Percentiles rank a stretch among this genome's conserved stretches.
Evolutionary conservation across 2,113 vertebrate species (phyloP).

Genomic region (Pelmatolapia mariae): DNA sequence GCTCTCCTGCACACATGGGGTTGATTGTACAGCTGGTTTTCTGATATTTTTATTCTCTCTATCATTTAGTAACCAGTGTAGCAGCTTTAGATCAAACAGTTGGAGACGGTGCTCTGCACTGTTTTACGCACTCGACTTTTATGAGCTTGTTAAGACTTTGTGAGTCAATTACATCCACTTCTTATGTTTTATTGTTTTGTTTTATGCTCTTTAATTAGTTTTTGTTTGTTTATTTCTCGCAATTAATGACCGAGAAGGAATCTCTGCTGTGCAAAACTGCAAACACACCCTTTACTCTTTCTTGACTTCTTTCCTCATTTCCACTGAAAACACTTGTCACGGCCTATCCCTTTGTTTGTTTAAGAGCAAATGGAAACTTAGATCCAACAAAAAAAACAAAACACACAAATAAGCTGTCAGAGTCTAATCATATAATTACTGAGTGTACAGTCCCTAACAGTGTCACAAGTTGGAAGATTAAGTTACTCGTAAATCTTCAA

Average conservation of each 20-base stretch:
- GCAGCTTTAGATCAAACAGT: neutral
- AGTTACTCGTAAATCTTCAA: neutral
- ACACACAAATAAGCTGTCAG: neutral
- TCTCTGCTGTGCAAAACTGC: neutral
- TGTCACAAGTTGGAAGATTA: neutral
- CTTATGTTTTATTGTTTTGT: neutral
- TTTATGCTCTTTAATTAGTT: neutral
- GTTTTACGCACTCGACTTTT: neutral
- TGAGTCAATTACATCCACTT: neutral
- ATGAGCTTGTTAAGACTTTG: conserved; percentile 2
- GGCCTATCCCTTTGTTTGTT: conserved; percentile 13
- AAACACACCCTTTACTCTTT: neutral
- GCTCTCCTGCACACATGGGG: neutral
- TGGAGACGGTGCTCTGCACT: neutral
- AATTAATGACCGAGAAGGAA: neutral
- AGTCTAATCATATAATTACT: neutral
- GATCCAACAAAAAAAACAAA: neutral
- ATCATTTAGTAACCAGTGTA: neutral
- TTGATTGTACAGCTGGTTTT: neutral
- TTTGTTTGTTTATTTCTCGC: neutral
- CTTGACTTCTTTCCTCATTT: neutral
- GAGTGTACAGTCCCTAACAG: neutral
- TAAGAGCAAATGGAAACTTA: neutral
- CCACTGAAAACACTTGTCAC: neutral
- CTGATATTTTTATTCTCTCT: neutral